Evolutionary conservation across 2,113 vertebrate genomes (phyloP), one percentile per base, ranked within the genome.

Genomic region (Clarias gariepinus): DNA sequence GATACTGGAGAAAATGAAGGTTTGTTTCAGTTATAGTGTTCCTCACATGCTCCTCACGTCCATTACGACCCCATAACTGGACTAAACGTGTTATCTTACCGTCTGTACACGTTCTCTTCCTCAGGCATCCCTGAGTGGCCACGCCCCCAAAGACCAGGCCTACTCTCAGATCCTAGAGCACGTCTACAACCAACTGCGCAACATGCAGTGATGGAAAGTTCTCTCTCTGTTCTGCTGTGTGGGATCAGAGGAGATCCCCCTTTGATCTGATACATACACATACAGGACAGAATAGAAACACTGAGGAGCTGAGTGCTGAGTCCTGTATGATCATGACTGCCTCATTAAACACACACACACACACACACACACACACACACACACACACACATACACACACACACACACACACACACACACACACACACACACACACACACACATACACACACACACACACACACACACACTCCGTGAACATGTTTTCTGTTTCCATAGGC

Each of bases 1-100:
- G 57, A 97, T 98, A 92, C 90, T 99, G 87, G 97, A 98, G 88
- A 99, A 99, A 90, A 96, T 99, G 30, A 98, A 99, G 96, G 98
- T 98, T 90, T 88, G 91, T 57, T 18, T 36, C 30, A n/a, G 19
- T 71, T 71, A 36, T 30, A 23, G 33, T 11, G 33, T 41, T 23
- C 4, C 47, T 47, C 47, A 47, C 47, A 47, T 73, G 23, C 36
- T 41, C 9, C 3, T n/a, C 13, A 25, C 23, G 1, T n/a, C 16
- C 47, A 47, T 6, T 47, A 47, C 52, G 2, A n/a, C 41, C 12
- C 52, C 21, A 1, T 76, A 52, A 23, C 4, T 12, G 23, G 73
- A 76, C 41, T 47, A 47, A 0, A 47, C 23, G 16, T 16, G 33
- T 58, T 13, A 13, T 58, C 52, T 68, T 33, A 73, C 61, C 3